These are phyloP conservation scores for Mayetiola destructor DNA, from an alignment of 2,888 invertebrate genomes.

Conservation along the genomic window DNA sequence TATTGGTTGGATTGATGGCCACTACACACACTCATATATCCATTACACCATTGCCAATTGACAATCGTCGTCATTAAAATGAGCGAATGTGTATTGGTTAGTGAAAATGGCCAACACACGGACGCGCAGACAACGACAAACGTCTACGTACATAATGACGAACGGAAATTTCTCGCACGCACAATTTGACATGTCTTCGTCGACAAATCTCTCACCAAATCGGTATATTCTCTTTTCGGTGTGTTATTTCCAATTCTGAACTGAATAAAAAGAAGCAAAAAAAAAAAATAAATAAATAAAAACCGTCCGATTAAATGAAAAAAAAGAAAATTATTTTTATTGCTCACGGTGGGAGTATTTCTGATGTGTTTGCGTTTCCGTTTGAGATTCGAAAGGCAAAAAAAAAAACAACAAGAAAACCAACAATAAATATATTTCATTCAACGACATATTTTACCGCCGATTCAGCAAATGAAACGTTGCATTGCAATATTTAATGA, in stretches of 20 bases:
- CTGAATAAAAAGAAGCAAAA: neutral
- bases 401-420: too few species aligned
- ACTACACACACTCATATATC: too few species aligned
- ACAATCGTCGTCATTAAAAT: neutral
- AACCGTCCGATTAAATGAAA: neutral
- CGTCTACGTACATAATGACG: too few species aligned
- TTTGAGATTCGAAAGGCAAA: too few species aligned
- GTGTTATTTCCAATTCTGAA: too few species aligned
- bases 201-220: neutral
- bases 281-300: neutral
- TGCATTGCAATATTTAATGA: too few species aligned
- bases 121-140: too few species aligned
- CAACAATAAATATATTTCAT: too few species aligned
- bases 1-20: neutral
- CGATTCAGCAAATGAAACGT: too few species aligned
- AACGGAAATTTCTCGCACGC: neutral
- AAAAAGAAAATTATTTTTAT: neutral
- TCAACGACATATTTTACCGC: too few species aligned
- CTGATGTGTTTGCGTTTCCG: neutral
- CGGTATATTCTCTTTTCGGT: neutral
- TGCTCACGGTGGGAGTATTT: neutral
- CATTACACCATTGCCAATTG: neutral
- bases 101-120: neutral
- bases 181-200: slow-evolving; percentile 4
- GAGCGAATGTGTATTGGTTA: neutral